phyloP scores from a whole-genome alignment of 2,797 vertebrate species.

The Scleropages formosus region DNA sequence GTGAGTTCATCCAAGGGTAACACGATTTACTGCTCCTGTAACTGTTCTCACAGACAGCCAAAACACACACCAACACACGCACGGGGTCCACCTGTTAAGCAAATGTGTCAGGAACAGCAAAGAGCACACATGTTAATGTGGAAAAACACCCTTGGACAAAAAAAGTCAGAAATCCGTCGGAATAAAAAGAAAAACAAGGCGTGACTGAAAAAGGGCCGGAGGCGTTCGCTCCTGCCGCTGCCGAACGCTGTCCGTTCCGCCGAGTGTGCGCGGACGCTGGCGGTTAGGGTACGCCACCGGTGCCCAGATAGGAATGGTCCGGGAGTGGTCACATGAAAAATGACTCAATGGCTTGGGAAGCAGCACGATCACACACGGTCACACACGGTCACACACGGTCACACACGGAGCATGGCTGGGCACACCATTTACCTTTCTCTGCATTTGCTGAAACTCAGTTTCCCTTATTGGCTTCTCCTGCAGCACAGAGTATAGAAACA shows the following conservation, averaged over 20 bases:
- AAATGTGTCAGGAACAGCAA: too few species aligned
- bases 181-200: too few species aligned
- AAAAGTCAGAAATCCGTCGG: neutral
- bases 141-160: neutral
- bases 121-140: too few species aligned
- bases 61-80: too few species aligned
- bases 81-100: too few species aligned
- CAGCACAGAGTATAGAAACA: constrained; percentile 25
- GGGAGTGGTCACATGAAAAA: neutral
- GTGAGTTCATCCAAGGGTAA: neutral
- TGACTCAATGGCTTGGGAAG: neutral
- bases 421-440: constrained; percentile 35
- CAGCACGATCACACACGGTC: neutral
- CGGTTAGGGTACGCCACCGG: too few species aligned
- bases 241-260: too few species aligned
- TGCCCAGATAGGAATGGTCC: too few species aligned
- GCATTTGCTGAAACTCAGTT: constrained; percentile 29
- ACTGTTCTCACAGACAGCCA: too few species aligned
- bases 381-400: neutral
- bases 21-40: too few species aligned
- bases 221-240: too few species aligned
- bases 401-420: neutral
- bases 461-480: constrained; percentile 35
- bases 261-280: neutral
- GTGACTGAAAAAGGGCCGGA: too few species aligned